These are phyloP conservation scores for Pharmacophagus antenor DNA, from an alignment of 2,888 invertebrate species.

Conservation along the genomic window DNA sequence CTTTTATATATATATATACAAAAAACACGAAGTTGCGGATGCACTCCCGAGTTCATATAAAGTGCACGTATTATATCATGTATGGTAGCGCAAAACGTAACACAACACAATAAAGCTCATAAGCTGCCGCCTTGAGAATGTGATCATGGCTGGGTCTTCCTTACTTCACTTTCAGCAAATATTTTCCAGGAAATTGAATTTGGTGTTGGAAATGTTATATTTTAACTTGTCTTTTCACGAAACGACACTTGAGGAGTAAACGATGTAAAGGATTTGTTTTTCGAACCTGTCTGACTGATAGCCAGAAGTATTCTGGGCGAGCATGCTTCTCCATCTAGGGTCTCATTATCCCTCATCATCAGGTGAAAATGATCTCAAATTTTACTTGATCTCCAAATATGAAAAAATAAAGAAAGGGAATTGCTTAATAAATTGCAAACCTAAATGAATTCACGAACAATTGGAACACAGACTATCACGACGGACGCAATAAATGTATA, in stretches of 20 bases:
- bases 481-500: conserved; percentile 14
- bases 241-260: conserved; percentile 8
- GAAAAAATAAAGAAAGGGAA: background rate
- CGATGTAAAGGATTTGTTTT: background rate
- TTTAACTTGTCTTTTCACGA: conserved; percentile 43
- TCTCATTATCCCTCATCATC: too few species aligned
- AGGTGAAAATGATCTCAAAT: too few species aligned
- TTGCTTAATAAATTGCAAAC: background rate
- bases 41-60: conserved; percentile 19
- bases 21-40: background rate
- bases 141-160: conserved; percentile 26
- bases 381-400: too few species aligned
- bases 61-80: conserved; percentile 20
- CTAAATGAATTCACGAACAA: conserved; percentile 4
- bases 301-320: too few species aligned
- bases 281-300: too few species aligned
- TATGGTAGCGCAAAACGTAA: conserved; percentile 18
- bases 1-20: background rate
- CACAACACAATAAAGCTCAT: conserved; percentile 28
- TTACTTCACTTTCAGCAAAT: conserved; percentile 37
- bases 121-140: conserved; percentile 30
- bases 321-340: too few species aligned
- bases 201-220: conserved; percentile 47
- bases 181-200: conserved; percentile 60
- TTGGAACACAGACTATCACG: conserved; percentile 2